Evolutionary conservation across 92 coral and sea anemone genomes (phyloP).

Genomic region (Zoanthus solanderi): DNA sequence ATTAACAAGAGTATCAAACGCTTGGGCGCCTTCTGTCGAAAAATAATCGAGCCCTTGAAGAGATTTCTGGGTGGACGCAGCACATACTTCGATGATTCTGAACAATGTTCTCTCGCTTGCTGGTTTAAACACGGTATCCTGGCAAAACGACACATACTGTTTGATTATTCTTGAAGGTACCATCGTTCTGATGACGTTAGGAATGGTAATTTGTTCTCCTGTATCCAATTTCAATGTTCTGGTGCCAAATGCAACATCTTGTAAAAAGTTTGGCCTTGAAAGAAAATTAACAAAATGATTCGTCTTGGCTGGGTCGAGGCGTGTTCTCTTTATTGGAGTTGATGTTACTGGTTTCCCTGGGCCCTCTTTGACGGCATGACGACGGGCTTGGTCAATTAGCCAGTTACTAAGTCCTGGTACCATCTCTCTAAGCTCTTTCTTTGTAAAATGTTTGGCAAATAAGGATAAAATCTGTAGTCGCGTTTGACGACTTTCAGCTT

Average conservation of each 20-base stretch:
- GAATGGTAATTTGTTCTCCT: slow-evolving; percentile 41
- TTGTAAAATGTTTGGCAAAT: slow-evolving; percentile 50
- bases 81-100: slow-evolving; percentile 30
- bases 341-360: slow-evolving; percentile 47
- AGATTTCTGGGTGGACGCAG: too few relatives aligned
- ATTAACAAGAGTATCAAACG: slow-evolving; percentile 22
- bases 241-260: slow-evolving; percentile 44
- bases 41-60: background rate
- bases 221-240: slow-evolving; percentile 31
- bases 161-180: slow-evolving; percentile 49
- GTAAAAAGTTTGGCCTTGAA: slow-evolving; percentile 14
- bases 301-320: slow-evolving; percentile 39
- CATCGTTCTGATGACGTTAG: slow-evolving; percentile 43
- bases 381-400: slow-evolving; percentile 44
- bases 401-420: slow-evolving; percentile 50
- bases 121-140: slow-evolving; percentile 43
- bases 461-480: slow-evolving; percentile 54
- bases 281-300: slow-evolving; percentile 36
- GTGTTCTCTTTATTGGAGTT: slow-evolving; percentile 34
- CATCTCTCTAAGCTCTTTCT: slow-evolving; percentile 52
- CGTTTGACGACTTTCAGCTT: slow-evolving; percentile 61
- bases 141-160: slow-evolving; percentile 51
- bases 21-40: slow-evolving; percentile 43
- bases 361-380: slow-evolving; percentile 51
- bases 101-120: slow-evolving; percentile 53